phyloP scores from a whole-genome alignment of 2,888 invertebrate genomes.

The Entomobrya multifasciata region DNA sequence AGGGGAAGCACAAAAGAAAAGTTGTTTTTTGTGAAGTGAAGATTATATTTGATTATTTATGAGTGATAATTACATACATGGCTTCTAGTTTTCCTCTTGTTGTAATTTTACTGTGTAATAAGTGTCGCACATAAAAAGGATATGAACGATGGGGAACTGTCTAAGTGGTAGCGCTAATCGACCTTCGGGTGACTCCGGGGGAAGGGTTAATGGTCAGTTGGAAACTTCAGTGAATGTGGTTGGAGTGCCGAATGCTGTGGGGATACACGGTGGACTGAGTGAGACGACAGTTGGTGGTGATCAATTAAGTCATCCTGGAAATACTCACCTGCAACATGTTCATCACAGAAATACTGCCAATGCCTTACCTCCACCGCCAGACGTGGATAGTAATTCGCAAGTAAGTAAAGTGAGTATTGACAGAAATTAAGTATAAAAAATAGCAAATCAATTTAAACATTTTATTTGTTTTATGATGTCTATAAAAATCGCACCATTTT shows the following conservation, averaged over 20 bases:
- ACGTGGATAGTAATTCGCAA: slow-evolving; percentile 78
- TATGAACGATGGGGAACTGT: slow-evolving; percentile 78
- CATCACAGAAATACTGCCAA: slow-evolving; percentile 78
- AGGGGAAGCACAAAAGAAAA: neutral
- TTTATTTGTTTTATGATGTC: too few species aligned
- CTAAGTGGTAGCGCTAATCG: slow-evolving; percentile 75
- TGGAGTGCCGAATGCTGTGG: slow-evolving; percentile 71
- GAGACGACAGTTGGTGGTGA: slow-evolving; percentile 73
- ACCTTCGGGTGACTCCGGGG: slow-evolving; percentile 72
- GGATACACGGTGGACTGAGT: slow-evolving; percentile 71
- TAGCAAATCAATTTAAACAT: too few species aligned
- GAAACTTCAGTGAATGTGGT: slow-evolving; percentile 73
- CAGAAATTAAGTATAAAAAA: too few species aligned
- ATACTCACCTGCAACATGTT: slow-evolving; percentile 73
- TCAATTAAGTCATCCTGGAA: slow-evolving; percentile 70
- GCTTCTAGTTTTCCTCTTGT: too few species aligned
- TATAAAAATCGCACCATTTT: neutral
- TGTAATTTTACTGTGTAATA: neutral
- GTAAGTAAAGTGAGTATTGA: slow-evolving; percentile 76
- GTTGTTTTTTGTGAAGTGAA: neutral
- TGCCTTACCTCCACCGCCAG: slow-evolving; percentile 78
- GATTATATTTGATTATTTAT: too few species aligned
- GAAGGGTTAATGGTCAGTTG: slow-evolving; percentile 72
- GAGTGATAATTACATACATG: too few species aligned
- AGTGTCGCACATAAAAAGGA: neutral